phyloP scores from a whole-genome alignment of 2,888 invertebrate species.

The Oscheius myriophilus region DNA sequence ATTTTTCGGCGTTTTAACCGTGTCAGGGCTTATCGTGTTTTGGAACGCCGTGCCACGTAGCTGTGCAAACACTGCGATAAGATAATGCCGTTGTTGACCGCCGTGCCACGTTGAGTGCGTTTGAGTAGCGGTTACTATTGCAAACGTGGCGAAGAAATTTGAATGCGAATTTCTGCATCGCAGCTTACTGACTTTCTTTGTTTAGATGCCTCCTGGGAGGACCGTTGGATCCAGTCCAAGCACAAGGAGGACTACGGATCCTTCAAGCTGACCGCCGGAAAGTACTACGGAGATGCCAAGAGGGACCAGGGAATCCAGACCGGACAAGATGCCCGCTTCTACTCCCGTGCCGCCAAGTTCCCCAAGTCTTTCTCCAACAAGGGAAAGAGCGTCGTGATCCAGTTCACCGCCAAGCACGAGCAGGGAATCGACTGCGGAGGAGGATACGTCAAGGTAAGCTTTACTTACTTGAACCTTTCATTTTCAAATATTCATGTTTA shows the following conservation, averaged over 20 bases:
- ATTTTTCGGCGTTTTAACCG: too few species aligned
- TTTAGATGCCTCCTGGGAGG: constrained; percentile 82
- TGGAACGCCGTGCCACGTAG: too few species aligned
- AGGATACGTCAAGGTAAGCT: constrained; percentile 81
- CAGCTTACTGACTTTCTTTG: background rate
- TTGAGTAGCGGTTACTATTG: too few species aligned
- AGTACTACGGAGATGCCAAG: constrained; percentile 90
- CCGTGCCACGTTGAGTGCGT: too few species aligned
- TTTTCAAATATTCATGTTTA: background rate
- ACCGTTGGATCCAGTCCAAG: constrained; percentile 90
- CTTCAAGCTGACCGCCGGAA: constrained; percentile 88
- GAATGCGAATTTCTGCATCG: too few species aligned
- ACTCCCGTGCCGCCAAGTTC: constrained; percentile 93
- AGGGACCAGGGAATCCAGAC: constrained; percentile 79
- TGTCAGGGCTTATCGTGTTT: too few species aligned
- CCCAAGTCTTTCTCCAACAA: constrained; percentile 84
- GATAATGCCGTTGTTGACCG: too few species aligned
- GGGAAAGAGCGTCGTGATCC: constrained; percentile 88
- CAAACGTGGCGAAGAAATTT: too few species aligned
- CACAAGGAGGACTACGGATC: constrained; percentile 94
- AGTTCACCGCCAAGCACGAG: constrained; percentile 98
- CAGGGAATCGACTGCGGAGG: constrained; percentile 98
- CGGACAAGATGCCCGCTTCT: constrained; percentile 87
- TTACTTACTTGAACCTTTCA: background rate
- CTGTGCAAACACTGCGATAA: too few species aligned